Conservation (phyloP, 2,888 invertebrate species). For the Stomorhina lunata region DNA sequence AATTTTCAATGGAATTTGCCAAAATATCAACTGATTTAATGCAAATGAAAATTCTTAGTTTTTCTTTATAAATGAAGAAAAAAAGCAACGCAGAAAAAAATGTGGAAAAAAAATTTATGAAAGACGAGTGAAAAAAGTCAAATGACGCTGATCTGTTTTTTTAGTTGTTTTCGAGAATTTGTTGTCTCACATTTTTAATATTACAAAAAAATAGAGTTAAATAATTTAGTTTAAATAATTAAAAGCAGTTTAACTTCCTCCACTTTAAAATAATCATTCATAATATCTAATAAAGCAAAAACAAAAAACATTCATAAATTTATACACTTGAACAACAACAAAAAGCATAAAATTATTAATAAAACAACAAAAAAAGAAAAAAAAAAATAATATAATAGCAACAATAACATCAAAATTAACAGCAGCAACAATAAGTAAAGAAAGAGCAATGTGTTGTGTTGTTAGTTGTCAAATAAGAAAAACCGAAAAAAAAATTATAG, state of each 20-base stretch:
- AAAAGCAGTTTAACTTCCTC: too few relatives aligned
- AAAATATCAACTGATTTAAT: conserved; percentile 21
- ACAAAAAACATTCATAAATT: too few relatives aligned
- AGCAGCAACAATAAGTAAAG: conserved; percentile 23
- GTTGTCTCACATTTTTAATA: not conserved
- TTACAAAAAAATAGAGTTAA: too few relatives aligned
- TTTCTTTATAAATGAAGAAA: conserved; percentile 12
- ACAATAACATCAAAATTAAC: conserved; percentile 11
- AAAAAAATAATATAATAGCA: conserved; percentile 31
- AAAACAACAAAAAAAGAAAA: conserved; percentile 9
- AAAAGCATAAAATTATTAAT: too few relatives aligned
- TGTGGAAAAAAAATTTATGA: conserved; percentile 46
- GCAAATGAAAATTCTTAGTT: conserved; percentile 30
- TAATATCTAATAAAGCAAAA: too few relatives aligned
- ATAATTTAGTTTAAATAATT: too few relatives aligned
- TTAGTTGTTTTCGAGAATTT: conserved; percentile 3
- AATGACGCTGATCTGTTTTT: conserved; percentile 52
- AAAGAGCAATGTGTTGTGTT: conserved; percentile 46
- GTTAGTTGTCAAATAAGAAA: conserved; percentile 54
- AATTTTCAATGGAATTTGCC: conserved; percentile 24
- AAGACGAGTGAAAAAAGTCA: conserved; percentile 49
- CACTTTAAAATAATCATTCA: too few relatives aligned
- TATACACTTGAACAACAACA: too few relatives aligned
- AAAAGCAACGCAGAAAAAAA: conserved; percentile 28
- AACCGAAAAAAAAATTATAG: conserved; percentile 28